A percentile compares a stretch with the other conserved stretches of the same genome.
phyloP scores from a whole-genome alignment of 2,888 invertebrate genomes.

The Matsumyia berberina region DNA sequence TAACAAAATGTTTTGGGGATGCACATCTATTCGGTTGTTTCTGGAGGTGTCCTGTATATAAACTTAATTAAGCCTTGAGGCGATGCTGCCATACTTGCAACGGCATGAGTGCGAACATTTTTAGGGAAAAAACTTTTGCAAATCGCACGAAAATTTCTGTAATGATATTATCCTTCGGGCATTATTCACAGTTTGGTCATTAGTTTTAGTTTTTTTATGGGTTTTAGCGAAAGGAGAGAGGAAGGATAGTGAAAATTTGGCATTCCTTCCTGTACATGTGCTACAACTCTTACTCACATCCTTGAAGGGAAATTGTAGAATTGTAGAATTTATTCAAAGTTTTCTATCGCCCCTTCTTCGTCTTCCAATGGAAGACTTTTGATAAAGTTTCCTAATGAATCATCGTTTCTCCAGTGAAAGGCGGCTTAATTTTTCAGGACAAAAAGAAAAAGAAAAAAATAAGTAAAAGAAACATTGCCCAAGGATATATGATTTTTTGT shows the following conservation, averaged over 20 bases:
- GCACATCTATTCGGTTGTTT: slow-evolving; percentile 25
- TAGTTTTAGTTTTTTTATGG: slow-evolving; percentile 71
- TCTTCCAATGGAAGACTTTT: slow-evolving; percentile 8
- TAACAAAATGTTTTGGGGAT: slow-evolving; percentile 5
- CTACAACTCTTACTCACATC: neutral
- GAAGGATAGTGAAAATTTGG: neutral
- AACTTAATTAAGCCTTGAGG: slow-evolving; percentile 72
- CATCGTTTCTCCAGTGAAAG: slow-evolving; percentile 21
- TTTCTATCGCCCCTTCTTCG: neutral
- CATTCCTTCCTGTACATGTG: neutral
- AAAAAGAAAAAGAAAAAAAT: no score
- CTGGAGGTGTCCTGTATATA: slow-evolving; percentile 49
- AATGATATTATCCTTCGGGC: slow-evolving; percentile 67
- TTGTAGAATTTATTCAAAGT: slow-evolving; percentile 34
- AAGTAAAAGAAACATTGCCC: neutral
- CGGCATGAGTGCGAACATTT: slow-evolving; percentile 30
- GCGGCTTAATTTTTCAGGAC: slow-evolving; percentile 16
- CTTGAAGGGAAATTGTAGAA: slow-evolving; percentile 13
- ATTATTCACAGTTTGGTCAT: slow-evolving; percentile 69
- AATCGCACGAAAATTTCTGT: slow-evolving; percentile 49
- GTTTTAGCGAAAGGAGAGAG: slow-evolving; percentile 23
- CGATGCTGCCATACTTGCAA: slow-evolving; percentile 25
- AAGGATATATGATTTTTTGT: slow-evolving; percentile 31
- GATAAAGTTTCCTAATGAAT: slow-evolving; percentile 54
- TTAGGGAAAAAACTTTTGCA: slow-evolving; percentile 43